Evolutionary conservation across 2,113 vertebrate species (phyloP).

Genomic region (Petroica traversi): DNA sequence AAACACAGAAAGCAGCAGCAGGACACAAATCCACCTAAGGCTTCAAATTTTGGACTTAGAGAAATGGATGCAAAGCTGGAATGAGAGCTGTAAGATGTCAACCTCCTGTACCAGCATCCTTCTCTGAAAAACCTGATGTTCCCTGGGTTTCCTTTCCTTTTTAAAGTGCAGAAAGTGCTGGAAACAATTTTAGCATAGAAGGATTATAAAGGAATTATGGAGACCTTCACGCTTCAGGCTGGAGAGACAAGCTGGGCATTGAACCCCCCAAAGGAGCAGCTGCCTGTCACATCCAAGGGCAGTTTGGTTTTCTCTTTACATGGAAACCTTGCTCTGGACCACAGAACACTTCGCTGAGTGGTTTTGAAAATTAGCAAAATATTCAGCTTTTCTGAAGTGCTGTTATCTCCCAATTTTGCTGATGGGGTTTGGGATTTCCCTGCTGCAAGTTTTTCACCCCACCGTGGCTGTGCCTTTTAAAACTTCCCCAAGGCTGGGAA

Average conservation of each 20-base stretch:
- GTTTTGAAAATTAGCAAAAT: background rate
- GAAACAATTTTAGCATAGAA: background rate
- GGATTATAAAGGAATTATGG: background rate
- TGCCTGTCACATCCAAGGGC: background rate
- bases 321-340: background rate
- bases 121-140: background rate
- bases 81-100: background rate
- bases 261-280: background rate
- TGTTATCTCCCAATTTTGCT: background rate
- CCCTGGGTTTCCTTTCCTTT: background rate
- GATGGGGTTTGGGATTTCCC: background rate
- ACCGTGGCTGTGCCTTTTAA: fast-evolving
- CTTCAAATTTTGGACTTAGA: background rate
- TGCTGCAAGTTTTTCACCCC: background rate
- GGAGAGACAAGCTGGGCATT: background rate
- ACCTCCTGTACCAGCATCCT: background rate
- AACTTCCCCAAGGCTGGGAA: background rate
- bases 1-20: background rate
- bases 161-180: background rate
- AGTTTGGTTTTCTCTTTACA: background rate
- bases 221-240: background rate
- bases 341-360: background rate
- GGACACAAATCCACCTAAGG: background rate
- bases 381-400: background rate
- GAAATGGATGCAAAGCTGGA: background rate